A percentile compares a stretch with the other conserved stretches of the same genome.
Conservation (phyloP, 2,797 vertebrate species). For the Silurus aristotelis region DNA sequence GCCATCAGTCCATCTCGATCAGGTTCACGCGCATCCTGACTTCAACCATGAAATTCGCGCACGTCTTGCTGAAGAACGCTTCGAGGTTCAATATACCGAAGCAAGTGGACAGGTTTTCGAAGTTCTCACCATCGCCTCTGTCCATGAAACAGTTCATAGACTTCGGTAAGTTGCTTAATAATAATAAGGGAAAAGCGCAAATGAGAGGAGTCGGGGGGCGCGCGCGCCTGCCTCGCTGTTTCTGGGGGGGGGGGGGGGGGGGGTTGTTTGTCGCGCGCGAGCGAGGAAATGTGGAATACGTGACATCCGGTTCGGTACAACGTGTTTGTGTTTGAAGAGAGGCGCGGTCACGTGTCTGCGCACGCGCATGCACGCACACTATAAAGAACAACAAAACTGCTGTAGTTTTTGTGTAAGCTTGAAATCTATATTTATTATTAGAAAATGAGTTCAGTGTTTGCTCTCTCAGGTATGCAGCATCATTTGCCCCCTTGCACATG, state of each 20-base stretch:
- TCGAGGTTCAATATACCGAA: constrained; percentile 73
- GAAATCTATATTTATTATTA: neutral
- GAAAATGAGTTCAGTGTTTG: neutral
- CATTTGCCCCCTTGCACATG: neutral
- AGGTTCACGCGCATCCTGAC: constrained; percentile 13
- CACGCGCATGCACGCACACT: no score
- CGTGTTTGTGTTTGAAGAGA: neutral
- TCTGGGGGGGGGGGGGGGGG: no score
- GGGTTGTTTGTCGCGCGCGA: no score
- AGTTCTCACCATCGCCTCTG: constrained; percentile 91
- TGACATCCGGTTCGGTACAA: neutral
- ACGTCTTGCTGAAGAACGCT: constrained; percentile 74
- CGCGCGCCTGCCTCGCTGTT: no score
- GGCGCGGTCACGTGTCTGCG: neutral
- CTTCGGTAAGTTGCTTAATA: constrained; percentile 83
- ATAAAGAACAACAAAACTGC: no score
- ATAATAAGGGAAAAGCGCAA: neutral
- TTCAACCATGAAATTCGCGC: constrained; percentile 79
- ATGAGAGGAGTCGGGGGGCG: neutral
- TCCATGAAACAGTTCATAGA: constrained; percentile 97
- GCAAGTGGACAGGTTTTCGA: constrained; percentile 89
- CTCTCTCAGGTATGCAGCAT: neutral
- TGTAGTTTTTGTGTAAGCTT: neutral
- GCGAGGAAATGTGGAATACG: no score
- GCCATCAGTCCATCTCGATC: neutral